Evolutionary conservation across 2,797 vertebrate genomes (phyloP), one percentile per base, ranked within the genome.

Genomic region (Neoniphon sammara): DNA sequence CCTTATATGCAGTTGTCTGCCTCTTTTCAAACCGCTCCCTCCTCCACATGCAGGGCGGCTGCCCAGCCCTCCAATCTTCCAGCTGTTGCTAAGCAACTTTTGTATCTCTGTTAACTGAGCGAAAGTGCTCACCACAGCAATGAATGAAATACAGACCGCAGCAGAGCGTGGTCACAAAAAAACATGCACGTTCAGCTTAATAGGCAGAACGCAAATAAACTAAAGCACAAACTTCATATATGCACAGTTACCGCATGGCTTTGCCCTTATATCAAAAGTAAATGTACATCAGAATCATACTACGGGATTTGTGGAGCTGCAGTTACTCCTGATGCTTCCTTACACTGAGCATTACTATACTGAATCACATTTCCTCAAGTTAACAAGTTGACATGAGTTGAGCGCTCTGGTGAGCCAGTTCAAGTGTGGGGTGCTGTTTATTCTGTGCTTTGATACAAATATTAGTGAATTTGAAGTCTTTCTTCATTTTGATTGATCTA

Each of bases 1-100:
- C 25, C 8, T 39, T 39, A 39, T 10, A 39, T 7, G 14, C 17
- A 2, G 1, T 60, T 44, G 42, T 44, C 42, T 15, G 12, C 42
- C 42, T 44, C 11, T 20, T 42, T 44, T 66, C 7, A 62, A 57
- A 76, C 15, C 27, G 18, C 56, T 30, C 5, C 34, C 34, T 42
- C 49, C 55, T 36, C 44, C n/a, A 44, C 42, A 44, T 17, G 42
- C 12, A 23, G 14, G 31, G 34, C 42, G 50, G 53, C 23, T 15
- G 8, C n/a, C 25, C 49, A 73, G 75, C 60, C 59, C 52, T 52
- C 36, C 39, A 10, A 27, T 57, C 53, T n/a, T 47, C 52, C 15
- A 23, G 59, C 47, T 68, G 73, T 83, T 84, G 75, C 75, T 56
- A 64, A 55, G 75, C 49, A 71, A 63, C 58, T 66, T 74, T 52